Conservation (phyloP, 2,888 invertebrate species). For the Tetramorium bicarinatum region DNA sequence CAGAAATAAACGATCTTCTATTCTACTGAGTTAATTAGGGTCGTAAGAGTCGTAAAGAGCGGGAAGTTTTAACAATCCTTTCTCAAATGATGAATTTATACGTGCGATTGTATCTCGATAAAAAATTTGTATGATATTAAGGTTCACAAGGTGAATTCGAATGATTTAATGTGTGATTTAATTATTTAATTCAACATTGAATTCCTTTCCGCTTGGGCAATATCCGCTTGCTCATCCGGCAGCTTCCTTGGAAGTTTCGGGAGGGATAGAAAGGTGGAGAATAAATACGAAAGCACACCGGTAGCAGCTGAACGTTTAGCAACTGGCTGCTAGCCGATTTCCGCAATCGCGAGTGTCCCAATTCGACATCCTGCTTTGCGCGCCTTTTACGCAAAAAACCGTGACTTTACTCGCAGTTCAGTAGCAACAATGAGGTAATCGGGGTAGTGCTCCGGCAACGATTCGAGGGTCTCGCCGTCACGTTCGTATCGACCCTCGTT, state of each 20-base stretch:
- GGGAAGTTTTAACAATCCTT: conserved; percentile 10
- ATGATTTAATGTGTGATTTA: background rate
- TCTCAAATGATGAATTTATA: background rate
- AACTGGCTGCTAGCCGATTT: conserved; percentile 1
- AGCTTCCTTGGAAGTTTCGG: background rate
- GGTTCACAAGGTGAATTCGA: background rate
- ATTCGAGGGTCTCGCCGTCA: conserved; percentile 9
- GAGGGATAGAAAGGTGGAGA: background rate
- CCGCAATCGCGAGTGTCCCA: conserved; percentile 38
- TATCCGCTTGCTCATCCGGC: background rate
- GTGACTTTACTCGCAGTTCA: conserved; percentile 2
- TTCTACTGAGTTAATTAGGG: background rate
- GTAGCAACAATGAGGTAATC: conserved; percentile 46
- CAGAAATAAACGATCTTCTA: conserved; percentile 26
- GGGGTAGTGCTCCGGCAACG: background rate
- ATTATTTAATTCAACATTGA: background rate
- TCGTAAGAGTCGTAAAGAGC: background rate
- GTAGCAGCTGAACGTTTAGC: conserved; percentile 20
- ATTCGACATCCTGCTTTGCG: conserved; percentile 38
- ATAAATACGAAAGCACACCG: background rate
- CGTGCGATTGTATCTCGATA: background rate
- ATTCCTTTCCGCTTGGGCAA: background rate
- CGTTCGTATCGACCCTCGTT: conserved; percentile 22
- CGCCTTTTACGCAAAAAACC: conserved; percentile 35
- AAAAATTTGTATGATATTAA: background rate